Evolutionary conservation across 1,140 invertebrate genomes (phyloP).

Genomic region (Drosophila pallidifrons): DNA sequence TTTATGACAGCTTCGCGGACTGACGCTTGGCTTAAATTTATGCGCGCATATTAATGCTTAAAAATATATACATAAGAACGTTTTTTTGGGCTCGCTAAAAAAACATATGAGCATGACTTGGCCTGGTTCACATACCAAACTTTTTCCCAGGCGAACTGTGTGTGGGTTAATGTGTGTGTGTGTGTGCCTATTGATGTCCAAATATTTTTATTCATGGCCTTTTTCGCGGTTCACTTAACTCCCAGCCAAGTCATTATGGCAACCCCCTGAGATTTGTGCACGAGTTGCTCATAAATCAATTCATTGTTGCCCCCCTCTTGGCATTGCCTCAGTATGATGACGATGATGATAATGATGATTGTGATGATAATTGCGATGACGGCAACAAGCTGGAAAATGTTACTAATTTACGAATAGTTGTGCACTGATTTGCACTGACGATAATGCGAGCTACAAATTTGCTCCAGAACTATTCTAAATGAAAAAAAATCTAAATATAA

Average conservation of each 20-base stretch:
- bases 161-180: conserved; percentile 18
- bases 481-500: conserved; percentile 9
- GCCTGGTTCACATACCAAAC: conserved; percentile 34
- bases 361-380: conserved; percentile 49
- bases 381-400: conserved; percentile 79
- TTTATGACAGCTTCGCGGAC: conserved; percentile 77
- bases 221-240: conserved; percentile 82
- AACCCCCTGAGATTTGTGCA: conserved; percentile 62
- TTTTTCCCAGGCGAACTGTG: conserved; percentile 61
- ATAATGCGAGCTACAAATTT: conserved; percentile 40
- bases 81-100: background rate
- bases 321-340: background rate
- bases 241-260: conserved; percentile 72
- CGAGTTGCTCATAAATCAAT: conserved; percentile 79
- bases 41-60: conserved; percentile 51
- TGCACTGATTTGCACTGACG: conserved; percentile 8
- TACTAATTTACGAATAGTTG: conserved; percentile 62
- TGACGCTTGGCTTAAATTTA: conserved; percentile 74
- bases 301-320: conserved; percentile 58
- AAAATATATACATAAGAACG: conserved; percentile 3
- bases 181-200: conserved; percentile 73
- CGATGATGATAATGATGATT: conserved; percentile 14
- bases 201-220: conserved; percentile 82
- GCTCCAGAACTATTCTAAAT: conserved; percentile 16
- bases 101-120: conserved; percentile 25